Evolutionary conservation across 1,140 invertebrate genomes (phyloP), one percentile per base, ranked within the genome.

Genomic region (Macrobrachium nipponense): DNA sequence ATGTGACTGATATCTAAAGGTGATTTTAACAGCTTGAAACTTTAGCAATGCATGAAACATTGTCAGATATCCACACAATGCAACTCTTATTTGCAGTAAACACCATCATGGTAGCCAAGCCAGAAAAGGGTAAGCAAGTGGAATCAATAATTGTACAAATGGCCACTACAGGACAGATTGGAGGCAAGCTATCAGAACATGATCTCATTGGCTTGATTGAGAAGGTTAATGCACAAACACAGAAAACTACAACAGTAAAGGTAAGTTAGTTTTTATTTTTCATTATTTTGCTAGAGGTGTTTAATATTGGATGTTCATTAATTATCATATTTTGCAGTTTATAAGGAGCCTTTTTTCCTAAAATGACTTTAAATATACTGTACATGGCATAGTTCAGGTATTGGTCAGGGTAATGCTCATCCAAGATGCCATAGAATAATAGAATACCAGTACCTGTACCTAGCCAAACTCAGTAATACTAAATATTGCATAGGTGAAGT

Each of bases 131-230:
- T 14, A 94, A 94, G 91, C 96, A 97, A 95, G 94, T 99, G 23
- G 97, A 99, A 93, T 95, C 95, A 89, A 97, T 98, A 94, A 94
- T 99, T 80, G 93, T 98, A 66, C 94, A 95, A 89, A 98, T 99
- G 97, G 97, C 97, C 51, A 95, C 96, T 90, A 94, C 94, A 90
- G 97, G 97, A 43, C 96, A 97, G 91, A 92, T 98, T 79, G 91
- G 92, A 70, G 94, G 94, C 36, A 96, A 95, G 92, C 93, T 98
- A 85, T 94, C 94, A 77, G 97, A 98, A 92, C 93, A 94, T 85
- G 96, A 98, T 90, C 92, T 98, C 18, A 97, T 97, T 80, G 93
- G 93, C 89, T 92, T 98, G 59, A 91, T 98, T 75, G 96, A 98
- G 92, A 95, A 94, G 90, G 93, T 98, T 20, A 98, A 95, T 92